phyloP scores from a whole-genome alignment of 2,113 vertebrate species.

The Pogonocichla stellata region DNA sequence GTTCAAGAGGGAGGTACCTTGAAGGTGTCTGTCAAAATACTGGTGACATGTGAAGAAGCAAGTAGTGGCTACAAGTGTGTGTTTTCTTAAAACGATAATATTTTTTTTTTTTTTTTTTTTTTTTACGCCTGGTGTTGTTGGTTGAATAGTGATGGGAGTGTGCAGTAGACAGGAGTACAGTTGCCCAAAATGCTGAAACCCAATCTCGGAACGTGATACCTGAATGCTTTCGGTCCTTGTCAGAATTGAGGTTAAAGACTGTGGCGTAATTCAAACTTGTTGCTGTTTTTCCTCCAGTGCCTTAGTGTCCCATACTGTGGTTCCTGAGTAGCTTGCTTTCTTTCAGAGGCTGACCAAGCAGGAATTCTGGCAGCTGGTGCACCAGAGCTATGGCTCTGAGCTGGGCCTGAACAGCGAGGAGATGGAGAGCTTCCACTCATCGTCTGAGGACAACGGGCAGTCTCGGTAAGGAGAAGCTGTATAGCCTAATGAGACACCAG shows the following conservation, averaged over 20 bases:
- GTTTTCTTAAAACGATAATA: background rate
- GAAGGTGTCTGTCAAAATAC: background rate
- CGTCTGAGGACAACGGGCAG: constrained; percentile 76
- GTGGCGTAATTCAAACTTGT: constrained; percentile 46
- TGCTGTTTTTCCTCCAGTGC: background rate
- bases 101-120: background rate
- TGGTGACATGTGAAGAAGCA: fast-evolving
- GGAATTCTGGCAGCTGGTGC: constrained; percentile 90
- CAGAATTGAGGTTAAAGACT: constrained; percentile 61
- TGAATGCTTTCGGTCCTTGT: background rate
- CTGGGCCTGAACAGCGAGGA: constrained; percentile 90
- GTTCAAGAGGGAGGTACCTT: background rate
- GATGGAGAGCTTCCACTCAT: constrained; percentile 85
- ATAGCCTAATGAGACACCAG: background rate
- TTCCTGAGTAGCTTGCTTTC: constrained; percentile 1
- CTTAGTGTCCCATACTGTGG: background rate
- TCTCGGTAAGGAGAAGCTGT: constrained; percentile 74
- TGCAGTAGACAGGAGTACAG: background rate
- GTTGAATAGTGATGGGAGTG: background rate
- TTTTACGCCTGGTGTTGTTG: fast-evolving
- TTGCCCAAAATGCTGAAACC: constrained; percentile 52
- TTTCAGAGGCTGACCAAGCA: constrained; percentile 81
- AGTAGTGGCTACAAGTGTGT: background rate
- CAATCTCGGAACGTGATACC: constrained; percentile 1
- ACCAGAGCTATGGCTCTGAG: constrained; percentile 91